Conservation (phyloP, 2,113 vertebrate genomes). For the Eubucco bourcierii region DNA sequence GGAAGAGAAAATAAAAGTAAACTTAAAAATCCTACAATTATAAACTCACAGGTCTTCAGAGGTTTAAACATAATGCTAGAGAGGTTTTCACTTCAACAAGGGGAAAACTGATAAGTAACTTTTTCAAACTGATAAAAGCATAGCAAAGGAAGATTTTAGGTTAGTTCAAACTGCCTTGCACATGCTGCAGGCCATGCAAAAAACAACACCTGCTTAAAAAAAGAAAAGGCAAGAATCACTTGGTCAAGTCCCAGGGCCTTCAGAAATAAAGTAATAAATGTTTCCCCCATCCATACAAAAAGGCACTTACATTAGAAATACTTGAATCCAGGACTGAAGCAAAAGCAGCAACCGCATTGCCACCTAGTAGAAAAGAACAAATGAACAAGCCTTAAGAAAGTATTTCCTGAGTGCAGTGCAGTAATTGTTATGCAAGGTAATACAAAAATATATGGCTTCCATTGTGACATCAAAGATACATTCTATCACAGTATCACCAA, state of each 20-base stretch:
- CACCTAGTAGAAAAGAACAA: slow-evolving; percentile 59
- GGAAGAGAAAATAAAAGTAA: slow-evolving; percentile 24
- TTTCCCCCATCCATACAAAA: background rate
- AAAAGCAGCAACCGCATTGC: slow-evolving; percentile 24
- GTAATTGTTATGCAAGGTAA: background rate
- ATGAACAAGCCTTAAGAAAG: background rate
- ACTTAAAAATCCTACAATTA: background rate
- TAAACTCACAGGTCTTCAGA: background rate
- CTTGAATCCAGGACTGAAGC: slow-evolving; percentile 29
- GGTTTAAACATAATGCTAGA: background rate
- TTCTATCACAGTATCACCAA: too few species aligned
- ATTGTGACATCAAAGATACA: background rate
- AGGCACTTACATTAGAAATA: slow-evolving; percentile 74
- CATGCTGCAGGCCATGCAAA: background rate
- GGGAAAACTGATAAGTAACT: background rate
- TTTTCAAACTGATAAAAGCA: background rate
- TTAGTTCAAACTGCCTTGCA: background rate
- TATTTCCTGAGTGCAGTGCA: background rate
- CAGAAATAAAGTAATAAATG: background rate
- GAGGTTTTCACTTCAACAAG: background rate
- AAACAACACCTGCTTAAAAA: background rate
- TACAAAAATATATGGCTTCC: background rate
- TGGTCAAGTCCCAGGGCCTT: background rate
- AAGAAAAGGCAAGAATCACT: background rate
- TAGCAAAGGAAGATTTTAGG: background rate